Base-by-base conservation (phyloP, 2,797 vertebrate genomes). In the Bradypodion ventrale region DNA sequence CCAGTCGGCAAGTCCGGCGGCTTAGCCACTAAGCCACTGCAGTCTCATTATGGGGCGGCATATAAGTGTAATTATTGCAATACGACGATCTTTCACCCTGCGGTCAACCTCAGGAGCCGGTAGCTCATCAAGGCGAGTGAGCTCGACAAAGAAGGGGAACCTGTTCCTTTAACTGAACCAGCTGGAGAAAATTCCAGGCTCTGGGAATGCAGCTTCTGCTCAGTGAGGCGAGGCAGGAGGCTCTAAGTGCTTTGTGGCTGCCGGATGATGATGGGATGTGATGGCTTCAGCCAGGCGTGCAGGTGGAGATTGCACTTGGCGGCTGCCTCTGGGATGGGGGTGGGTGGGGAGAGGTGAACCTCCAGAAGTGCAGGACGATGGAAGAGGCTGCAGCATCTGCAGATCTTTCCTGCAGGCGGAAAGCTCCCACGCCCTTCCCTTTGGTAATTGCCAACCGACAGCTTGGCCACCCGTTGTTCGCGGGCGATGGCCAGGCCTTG, bases 271-370 rank as follows among this genome's bases (percentile, higher is more conserved):
- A 83, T 86, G 84, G 79, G 81, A 72, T 75, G 75, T 52, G 91
- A 81, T 2, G 46, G 91, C 84, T 92, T 69, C 89, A 87, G 46
- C 70, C 1, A 2, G 83, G 82, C n/a, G 2, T 63, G 82, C 0
- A 4, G 84, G 76, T 82, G 60, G 85, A 88, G 88, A 88, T 79
- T 66, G 74, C 87, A 78, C 83, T 88, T 68, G 21, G 74, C 42
- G 27, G 82, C 82, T 63, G 88, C 85, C 70, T 68, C 49, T 74
- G 83, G 81, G 72, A 46, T 49, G 62, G 86, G 85, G 80, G 80
- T 52, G 82, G 37, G 46, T n/a, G n/a, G 66, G 52, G 81, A 66
- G 77, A 76, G 77, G 82, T 62, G 70, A 70, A 76, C 82, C 56
- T 70, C 72, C 82, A 21, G 40, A 69, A 80, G 65, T 12, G 25